Percentiles rank a stretch among this genome's conserved stretches.
Evolutionary conservation across 2,797 vertebrate genomes (phyloP).

Genomic region (Petrocephalus sullivani): DNA sequence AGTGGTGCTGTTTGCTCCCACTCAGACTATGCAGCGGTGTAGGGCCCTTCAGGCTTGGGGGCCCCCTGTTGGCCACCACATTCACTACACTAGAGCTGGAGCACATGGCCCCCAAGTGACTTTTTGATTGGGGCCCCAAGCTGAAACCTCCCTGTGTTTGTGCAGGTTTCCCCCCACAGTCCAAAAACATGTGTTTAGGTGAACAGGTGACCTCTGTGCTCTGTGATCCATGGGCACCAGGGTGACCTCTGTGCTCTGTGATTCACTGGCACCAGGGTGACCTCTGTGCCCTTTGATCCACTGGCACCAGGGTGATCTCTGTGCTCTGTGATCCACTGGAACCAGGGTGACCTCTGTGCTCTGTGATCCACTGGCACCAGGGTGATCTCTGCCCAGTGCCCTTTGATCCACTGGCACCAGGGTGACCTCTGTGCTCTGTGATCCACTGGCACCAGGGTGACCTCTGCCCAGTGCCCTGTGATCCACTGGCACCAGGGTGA

Average conservation of each 20-base stretch:
- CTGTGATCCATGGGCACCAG: not conserved
- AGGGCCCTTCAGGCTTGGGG: not conserved
- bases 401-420: too few relatives aligned
- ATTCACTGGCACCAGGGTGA: not conserved
- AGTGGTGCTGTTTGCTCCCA: not conserved
- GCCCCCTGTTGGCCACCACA: not conserved
- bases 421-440: too few relatives aligned
- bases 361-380: too few relatives aligned
- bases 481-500: not conserved
- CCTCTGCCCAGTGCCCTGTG: not conserved
- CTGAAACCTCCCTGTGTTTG: not conserved
- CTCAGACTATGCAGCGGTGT: not conserved
- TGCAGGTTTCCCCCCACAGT: not conserved
- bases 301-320: too few relatives aligned
- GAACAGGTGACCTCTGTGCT: not conserved
- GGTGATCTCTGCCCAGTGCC: too few relatives aligned
- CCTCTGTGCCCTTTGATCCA: not conserved
- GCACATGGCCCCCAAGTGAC: not conserved
- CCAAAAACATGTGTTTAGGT: not conserved
- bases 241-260: not conserved
- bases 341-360: too few relatives aligned
- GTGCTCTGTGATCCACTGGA: too few relatives aligned
- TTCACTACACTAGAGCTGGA: not conserved
- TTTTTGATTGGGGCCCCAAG: not conserved
- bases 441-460: too few relatives aligned